Percentiles rank a stretch among this genome's conserved stretches.
Evolutionary conservation across 2,113 vertebrate genomes (phyloP).

Genomic region (Choloepus hoffmanni): DNA sequence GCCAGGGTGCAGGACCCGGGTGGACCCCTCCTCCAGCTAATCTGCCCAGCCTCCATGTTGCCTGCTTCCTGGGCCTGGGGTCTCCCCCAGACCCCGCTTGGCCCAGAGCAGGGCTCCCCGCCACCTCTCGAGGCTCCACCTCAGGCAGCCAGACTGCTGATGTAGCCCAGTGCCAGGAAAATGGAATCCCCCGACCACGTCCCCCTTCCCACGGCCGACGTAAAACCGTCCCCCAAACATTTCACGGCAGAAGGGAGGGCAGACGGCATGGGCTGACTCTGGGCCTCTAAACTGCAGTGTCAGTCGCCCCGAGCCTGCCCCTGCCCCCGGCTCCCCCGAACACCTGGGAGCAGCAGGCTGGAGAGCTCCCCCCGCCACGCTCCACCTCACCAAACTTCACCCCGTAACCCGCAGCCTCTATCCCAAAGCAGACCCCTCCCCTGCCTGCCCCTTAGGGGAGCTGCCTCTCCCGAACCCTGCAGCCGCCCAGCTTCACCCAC

Average conservation of each 20-base stretch:
- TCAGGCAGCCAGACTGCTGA: not conserved
- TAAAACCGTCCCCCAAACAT: not conserved
- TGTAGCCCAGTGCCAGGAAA: rapidly evolving
- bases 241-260: not conserved
- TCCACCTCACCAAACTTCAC: no score
- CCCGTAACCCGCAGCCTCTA: not conserved
- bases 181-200: rapidly evolving
- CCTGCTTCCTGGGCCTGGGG: not conserved
- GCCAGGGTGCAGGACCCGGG: no score
- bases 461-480: not conserved
- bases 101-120: not conserved
- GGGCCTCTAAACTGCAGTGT: no score
- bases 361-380: no score
- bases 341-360: no score
- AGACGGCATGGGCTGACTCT: not conserved
- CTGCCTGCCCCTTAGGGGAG: no score
- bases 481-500: not conserved
- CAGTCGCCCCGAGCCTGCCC: no score
- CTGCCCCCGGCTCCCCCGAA: not conserved
- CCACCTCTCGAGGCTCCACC: not conserved
- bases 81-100: not conserved
- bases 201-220: not conserved
- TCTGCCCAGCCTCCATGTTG: not conserved
- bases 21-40: not conserved
- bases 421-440: no score